A percentile compares a stretch with the other conserved stretches of the same genome.
Evolutionary conservation across 23 tunicate genomes (phyloP).

Genomic region (Styela clava): DNA sequence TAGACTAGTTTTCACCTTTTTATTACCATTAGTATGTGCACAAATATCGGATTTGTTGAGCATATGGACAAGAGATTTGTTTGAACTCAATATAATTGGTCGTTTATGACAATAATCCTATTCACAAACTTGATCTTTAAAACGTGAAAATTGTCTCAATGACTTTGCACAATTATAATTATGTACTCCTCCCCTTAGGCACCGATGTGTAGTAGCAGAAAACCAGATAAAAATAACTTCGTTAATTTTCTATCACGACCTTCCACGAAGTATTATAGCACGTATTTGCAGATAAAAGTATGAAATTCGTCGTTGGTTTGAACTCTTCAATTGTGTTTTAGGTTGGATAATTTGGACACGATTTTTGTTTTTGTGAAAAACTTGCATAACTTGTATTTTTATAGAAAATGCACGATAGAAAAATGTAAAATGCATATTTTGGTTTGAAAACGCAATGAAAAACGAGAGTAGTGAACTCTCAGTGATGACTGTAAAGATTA

Average conservation of each 20-base stretch:
- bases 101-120: not conserved
- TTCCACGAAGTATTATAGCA: not conserved
- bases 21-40: too few relatives aligned
- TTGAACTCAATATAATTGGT: not conserved
- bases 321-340: not conserved
- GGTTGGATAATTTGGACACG: too few relatives aligned
- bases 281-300: not conserved
- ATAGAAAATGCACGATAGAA: too few relatives aligned
- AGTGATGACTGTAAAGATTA: too few relatives aligned
- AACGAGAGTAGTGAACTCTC: too few relatives aligned
- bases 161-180: not conserved
- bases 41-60: not conserved
- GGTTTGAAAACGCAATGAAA: too few relatives aligned
- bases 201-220: not conserved
- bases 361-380: too few relatives aligned
- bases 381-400: too few relatives aligned
- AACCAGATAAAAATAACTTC: not conserved
- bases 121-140: not conserved
- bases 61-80: too few relatives aligned
- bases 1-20: too few relatives aligned
- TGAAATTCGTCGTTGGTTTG: too few relatives aligned
- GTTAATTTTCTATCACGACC: not conserved
- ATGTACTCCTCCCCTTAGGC: not conserved
- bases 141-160: not conserved
- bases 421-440: too few relatives aligned